phyloP scores from a whole-genome alignment of 2,888 invertebrate genomes.

The Eulithis testata region DNA sequence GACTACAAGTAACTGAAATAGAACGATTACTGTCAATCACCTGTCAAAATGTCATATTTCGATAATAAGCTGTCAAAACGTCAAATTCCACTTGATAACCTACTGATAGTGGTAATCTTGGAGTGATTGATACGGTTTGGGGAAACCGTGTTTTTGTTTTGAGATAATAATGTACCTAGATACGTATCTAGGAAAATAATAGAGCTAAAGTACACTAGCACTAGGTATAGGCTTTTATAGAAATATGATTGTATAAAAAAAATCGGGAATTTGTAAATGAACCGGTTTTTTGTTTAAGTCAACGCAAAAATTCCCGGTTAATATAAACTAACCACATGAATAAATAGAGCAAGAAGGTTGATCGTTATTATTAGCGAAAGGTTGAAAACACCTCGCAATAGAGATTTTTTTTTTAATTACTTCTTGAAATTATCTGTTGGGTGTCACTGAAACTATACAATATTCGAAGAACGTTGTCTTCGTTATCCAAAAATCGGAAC shows the following conservation, averaged over 20 bases:
- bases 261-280: too few relatives aligned
- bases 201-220: not conserved
- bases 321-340: too few relatives aligned
- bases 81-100: constrained; percentile 64
- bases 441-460: not conserved
- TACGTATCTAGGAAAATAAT: constrained; percentile 5
- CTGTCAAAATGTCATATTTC: constrained; percentile 63
- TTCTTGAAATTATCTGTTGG: too few relatives aligned
- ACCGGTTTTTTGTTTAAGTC: too few relatives aligned
- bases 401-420: too few relatives aligned
- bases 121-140: constrained; percentile 48
- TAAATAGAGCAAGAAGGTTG: too few relatives aligned
- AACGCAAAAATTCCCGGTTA: too few relatives aligned
- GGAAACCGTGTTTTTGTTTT: constrained; percentile 32
- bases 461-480: constrained; percentile 3
- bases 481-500: constrained; percentile 2
- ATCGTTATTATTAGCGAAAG: too few relatives aligned
- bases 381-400: too few relatives aligned
- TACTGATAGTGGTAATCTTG: constrained; percentile 40
- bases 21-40: constrained; percentile 53
- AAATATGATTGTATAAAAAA: too few relatives aligned
- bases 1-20: constrained; percentile 8
- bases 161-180: not conserved
- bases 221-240: too few relatives aligned
- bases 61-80: constrained; percentile 68